Evolutionary conservation across 2,797 vertebrate species (phyloP).

Genomic region (Sebastes trivittatus): DNA sequence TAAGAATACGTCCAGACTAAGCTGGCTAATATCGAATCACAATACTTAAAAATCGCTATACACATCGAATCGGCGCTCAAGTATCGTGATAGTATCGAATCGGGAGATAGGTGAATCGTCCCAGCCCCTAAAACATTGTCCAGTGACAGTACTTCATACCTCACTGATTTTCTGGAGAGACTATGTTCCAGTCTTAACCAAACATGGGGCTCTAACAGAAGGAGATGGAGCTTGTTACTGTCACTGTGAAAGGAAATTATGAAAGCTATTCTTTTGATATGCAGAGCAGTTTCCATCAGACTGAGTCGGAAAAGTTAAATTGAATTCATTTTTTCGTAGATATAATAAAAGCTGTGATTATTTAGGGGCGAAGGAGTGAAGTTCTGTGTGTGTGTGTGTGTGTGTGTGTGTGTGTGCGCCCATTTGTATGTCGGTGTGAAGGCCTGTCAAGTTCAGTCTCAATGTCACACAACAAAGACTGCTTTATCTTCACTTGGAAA

Average conservation of each 20-base stretch:
- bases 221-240: conserved; percentile 24
- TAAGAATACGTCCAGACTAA: not conserved
- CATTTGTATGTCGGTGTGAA: conserved; percentile 32
- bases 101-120: too few species aligned
- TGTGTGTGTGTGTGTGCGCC: not conserved
- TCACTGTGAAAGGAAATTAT: conserved; percentile 30
- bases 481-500: conserved; percentile 60
- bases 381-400: conserved; percentile 1
- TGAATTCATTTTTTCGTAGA: conserved; percentile 44
- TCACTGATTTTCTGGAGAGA: not conserved
- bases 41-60: too few species aligned
- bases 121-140: too few species aligned
- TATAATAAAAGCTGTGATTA: conserved; percentile 50
- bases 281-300: conserved; percentile 30
- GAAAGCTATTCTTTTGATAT: conserved; percentile 41
- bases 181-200: conserved; percentile 13
- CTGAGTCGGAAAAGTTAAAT: conserved; percentile 28
- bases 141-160: not conserved
- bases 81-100: too few species aligned
- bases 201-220: conserved; percentile 4
- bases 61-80: too few species aligned
- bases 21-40: not conserved
- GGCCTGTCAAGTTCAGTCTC: conserved; percentile 59
- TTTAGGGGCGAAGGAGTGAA: conserved; percentile 15
- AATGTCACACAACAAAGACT: conserved; percentile 69